Percentiles rank a stretch among this genome's conserved stretches.
These are phyloP conservation scores for Babylonia areolata DNA, from an alignment of 1,140 invertebrate species.

Conservation along the genomic window DNA sequence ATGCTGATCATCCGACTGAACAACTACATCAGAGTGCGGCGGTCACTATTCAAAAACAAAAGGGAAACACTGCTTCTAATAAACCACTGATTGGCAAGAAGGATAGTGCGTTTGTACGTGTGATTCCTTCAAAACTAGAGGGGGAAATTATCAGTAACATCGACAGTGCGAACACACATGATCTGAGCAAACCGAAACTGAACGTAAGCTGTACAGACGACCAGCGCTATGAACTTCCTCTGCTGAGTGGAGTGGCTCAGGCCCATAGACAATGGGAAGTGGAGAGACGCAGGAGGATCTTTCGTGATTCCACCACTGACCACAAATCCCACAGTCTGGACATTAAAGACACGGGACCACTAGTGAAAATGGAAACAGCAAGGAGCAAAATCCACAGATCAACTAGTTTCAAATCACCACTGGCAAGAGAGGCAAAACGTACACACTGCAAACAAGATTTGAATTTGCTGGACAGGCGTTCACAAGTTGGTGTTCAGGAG, in stretches of 20 bases:
- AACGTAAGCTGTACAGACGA: background rate
- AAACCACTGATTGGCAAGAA: background rate
- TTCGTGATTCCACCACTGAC: background rate
- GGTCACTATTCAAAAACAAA: background rate
- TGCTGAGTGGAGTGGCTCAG: conserved; percentile 25
- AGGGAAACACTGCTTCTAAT: background rate
- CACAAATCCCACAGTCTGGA: conserved; percentile 27
- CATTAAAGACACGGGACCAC: background rate
- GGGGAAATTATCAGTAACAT: no score
- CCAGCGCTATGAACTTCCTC: conserved; percentile 29
- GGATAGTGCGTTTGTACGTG: conserved; percentile 2
- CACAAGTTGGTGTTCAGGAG: background rate
- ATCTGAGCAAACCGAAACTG: background rate
- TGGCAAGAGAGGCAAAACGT: background rate
- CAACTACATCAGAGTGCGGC: background rate
- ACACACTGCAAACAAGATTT: background rate
- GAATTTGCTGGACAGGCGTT: background rate
- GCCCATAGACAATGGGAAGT: conserved; percentile 13
- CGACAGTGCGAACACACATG: background rate
- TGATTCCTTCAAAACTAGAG: background rate
- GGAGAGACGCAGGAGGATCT: conserved; percentile 3
- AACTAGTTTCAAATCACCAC: conserved; percentile 20
- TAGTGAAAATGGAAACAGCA: background rate
- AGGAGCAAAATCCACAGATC: background rate
- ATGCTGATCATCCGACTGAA: background rate